Conservation (phyloP, 2,113 vertebrate genomes). For the Eublepharis macularius region DNA sequence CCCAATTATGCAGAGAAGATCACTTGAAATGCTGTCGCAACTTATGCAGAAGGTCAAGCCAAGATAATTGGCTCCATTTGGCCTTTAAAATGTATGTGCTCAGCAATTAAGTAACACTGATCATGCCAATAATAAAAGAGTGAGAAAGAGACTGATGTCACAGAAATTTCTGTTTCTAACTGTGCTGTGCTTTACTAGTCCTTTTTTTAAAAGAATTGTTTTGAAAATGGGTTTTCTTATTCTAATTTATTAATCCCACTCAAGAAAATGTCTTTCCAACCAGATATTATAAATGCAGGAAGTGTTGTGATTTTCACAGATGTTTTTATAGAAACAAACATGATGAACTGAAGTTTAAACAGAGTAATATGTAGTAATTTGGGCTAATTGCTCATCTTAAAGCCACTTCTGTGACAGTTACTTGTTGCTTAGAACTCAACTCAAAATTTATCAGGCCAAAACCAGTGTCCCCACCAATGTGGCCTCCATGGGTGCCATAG, state of each 20-base stretch:
- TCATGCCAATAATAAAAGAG: background rate
- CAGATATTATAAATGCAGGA: background rate
- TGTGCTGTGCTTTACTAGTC: background rate
- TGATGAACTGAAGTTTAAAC: no score
- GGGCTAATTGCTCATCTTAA: background rate
- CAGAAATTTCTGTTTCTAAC: background rate
- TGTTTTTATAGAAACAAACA: background rate
- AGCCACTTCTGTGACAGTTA: background rate
- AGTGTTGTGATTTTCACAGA: background rate
- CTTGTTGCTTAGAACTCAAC: background rate
- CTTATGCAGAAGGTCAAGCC: background rate
- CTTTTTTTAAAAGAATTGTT: background rate
- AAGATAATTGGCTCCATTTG: slow-evolving; percentile 5
- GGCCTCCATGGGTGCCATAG: no score
- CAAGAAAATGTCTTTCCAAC: background rate
- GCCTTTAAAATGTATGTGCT: slow-evolving; percentile 6
- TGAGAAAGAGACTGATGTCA: background rate
- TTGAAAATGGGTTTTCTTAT: background rate
- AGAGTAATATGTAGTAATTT: no score
- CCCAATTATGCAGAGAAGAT: background rate
- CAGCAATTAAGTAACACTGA: background rate
- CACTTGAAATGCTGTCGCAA: background rate
- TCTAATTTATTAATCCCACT: background rate
- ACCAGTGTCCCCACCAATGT: no score
- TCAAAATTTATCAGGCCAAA: no score